Percentiles rank a stretch among this genome's conserved stretches.
These are phyloP conservation scores for Hydropsyche tenuis DNA, from an alignment of 1,140 invertebrate genomes.

Conservation along the genomic window DNA sequence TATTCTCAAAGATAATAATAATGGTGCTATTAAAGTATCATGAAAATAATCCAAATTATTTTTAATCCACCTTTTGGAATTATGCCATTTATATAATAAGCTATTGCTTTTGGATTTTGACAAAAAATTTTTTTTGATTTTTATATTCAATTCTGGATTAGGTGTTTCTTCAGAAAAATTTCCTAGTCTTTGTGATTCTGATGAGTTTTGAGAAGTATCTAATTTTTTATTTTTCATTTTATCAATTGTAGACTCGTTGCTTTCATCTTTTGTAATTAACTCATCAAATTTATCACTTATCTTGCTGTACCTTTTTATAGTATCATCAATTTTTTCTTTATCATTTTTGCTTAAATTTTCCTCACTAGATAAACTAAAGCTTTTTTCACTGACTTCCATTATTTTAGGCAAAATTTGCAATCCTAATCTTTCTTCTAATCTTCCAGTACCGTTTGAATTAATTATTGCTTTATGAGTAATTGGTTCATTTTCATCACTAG, in stretches of 20 bases:
- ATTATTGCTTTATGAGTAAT: constrained; percentile 28
- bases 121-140: background rate
- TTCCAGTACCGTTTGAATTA: constrained; percentile 48
- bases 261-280: constrained; percentile 56
- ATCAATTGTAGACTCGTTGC: background rate
- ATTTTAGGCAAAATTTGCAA: constrained; percentile 62
- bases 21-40: constrained; percentile 59
- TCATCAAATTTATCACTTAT: constrained; percentile 61
- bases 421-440: constrained; percentile 57
- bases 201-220: background rate
- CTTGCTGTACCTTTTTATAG: constrained; percentile 60
- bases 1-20: constrained; percentile 58
- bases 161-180: background rate
- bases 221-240: constrained; percentile 7
- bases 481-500: constrained; percentile 51
- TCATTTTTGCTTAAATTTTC: constrained; percentile 44
- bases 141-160: background rate
- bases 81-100: constrained; percentile 57
- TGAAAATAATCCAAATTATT: constrained; percentile 57
- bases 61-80: constrained; percentile 53
- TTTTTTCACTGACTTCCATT: constrained; percentile 60
- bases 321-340: constrained; percentile 55
- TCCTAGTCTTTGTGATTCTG: background rate
- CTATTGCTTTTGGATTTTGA: constrained; percentile 17
- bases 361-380: constrained; percentile 56